Evolutionary conservation across 2,113 vertebrate genomes (phyloP), one percentile per base, ranked within the genome.

Genomic region (Cebus imitator): DNA sequence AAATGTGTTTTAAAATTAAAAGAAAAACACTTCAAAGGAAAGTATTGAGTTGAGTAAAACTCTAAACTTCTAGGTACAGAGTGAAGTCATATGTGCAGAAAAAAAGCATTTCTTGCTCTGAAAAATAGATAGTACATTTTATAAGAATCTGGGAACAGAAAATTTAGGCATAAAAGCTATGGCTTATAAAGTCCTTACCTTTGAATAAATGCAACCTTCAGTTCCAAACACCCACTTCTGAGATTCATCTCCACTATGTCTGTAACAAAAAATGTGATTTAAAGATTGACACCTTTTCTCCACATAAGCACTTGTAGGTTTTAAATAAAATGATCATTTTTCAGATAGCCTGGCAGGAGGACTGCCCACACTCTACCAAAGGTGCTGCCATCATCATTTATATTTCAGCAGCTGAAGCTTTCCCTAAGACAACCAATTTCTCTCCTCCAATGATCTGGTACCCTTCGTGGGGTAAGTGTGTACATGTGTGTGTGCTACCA

Each of bases 221-320:
- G 88, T 98, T 98, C 93, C 96, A 97, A 98, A 99, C 11, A 55
- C 30, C 90, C 98, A 96, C 40, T 95, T 84, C 43, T 98, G 98
- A 90, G 40, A 96, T 66, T 96, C 76, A 86, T 81, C 96, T 90
- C 68, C 96, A 95, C 95, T 96, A 73, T 85, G 72, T 92, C 96
- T 98, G 92, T 64, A 97, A 97, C 48, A 48, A 96, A 96, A 98
- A 94, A 85, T n/a, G 16, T 83, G 83, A 91, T 84, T 97, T 43
- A 76, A 50, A 93, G 87, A 80, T 32, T 96, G 86, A 68, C 30
- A 64, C 25, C 43, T 96, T 95, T 97, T 94, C 25, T 88, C 40
- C 27, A 80, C 5, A 25, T 76, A 96, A 85, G 75, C 2, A 3
- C 43, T 66, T 94, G 4, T 58, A 73, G 68, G 35, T n/a, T 96